phyloP scores from a whole-genome alignment of 92 coral and sea anemone species.

The Anthopleura xanthogrammica region DNA sequence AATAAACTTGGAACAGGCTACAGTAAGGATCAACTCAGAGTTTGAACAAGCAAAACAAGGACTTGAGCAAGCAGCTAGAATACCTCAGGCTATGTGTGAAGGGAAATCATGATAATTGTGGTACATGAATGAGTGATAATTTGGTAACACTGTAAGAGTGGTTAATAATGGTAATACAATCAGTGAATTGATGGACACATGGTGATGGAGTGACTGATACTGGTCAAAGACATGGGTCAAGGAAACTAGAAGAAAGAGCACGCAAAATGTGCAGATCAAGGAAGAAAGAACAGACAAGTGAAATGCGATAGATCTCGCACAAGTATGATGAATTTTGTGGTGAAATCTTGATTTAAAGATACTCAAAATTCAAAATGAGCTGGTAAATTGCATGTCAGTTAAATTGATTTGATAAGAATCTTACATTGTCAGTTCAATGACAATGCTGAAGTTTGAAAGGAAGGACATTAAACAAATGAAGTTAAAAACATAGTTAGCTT shows the following conservation, averaged over 20 bases:
- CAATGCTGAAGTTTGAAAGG: not conserved
- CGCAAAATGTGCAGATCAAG: not conserved
- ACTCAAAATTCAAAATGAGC: not conserved
- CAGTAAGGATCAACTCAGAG: conserved; percentile 85
- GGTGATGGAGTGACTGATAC: not conserved
- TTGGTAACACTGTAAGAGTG: not conserved
- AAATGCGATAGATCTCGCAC: too few species aligned
- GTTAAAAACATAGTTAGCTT: not conserved
- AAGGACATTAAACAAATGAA: not conserved
- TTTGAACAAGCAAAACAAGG: conserved; percentile 98
- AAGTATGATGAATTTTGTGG: too few species aligned
- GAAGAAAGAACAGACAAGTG: too few species aligned
- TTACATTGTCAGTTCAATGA: not conserved
- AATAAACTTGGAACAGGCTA: conserved; percentile 89
- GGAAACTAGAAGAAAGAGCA: not conserved
- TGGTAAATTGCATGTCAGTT: not conserved
- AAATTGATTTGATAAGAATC: not conserved
- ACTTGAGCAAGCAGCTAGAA: conserved; percentile 86
- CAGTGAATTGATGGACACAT: not conserved
- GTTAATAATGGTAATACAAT: not conserved
- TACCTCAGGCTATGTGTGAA: conserved; percentile 93
- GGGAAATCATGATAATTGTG: conserved; percentile 42
- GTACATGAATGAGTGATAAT: not conserved
- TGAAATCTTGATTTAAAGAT: not conserved
- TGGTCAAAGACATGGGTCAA: not conserved